Evolutionary conservation across 2,888 invertebrate species (phyloP).

Genomic region (Agrochola circellaris): DNA sequence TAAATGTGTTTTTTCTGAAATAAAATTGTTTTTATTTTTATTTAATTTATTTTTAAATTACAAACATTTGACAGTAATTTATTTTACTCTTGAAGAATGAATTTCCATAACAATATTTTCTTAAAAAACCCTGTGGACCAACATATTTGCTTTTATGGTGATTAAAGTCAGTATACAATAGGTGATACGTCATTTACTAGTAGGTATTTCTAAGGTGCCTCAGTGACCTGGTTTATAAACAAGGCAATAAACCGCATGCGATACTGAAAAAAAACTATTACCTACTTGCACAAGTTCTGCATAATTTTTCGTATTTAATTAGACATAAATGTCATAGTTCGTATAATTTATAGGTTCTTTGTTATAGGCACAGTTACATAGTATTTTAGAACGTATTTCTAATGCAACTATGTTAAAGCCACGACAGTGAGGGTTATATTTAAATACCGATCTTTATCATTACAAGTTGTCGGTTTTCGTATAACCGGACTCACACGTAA

Average conservation of each 20-base stretch:
- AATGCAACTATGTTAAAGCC: neutral
- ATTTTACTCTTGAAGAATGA: neutral
- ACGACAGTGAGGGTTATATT: neutral
- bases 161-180: conserved; percentile 7
- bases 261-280: conserved; percentile 28
- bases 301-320: conserved; percentile 33
- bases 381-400: neutral
- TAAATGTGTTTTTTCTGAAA: neutral
- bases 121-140: neutral
- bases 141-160: neutral
- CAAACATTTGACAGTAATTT: neutral
- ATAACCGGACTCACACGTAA: neutral
- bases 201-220: conserved; percentile 1
- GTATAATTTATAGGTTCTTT: conserved; percentile 21
- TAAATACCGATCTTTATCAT: neutral
- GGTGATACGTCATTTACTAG: conserved; percentile 3
- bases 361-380: neutral
- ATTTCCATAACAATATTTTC: neutral
- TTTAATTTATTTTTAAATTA: neutral
- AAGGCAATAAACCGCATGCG: conserved; percentile 44
- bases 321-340: conserved; percentile 32
- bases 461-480: neutral
- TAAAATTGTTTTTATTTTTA: too few relatives aligned
- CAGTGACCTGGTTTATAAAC: conserved; percentile 43
- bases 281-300: conserved; percentile 24